Percentiles rank a stretch among this genome's conserved stretches.
Evolutionary conservation across 2,797 vertebrate species (phyloP).

Genomic region (Pangasius krempfi): DNA sequence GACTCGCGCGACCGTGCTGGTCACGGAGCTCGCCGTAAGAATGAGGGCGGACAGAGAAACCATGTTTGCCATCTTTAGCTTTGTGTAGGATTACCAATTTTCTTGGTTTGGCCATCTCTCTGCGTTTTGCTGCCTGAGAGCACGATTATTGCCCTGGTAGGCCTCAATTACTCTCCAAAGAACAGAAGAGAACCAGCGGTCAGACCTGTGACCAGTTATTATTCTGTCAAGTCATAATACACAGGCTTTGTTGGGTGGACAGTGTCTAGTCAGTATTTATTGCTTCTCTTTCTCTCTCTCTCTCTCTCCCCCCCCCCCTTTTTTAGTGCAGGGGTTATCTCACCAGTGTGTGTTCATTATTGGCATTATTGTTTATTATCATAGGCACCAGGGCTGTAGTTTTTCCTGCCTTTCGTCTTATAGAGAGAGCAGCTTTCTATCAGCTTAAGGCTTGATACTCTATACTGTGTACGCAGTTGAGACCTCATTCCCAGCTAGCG

Average conservation of each 20-base stretch:
- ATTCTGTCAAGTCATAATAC: constrained; percentile 48
- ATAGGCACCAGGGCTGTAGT: not conserved
- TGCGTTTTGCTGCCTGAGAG: constrained; percentile 42
- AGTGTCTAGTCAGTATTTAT: constrained; percentile 9
- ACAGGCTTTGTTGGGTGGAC: constrained; percentile 2
- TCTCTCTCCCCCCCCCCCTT: not conserved
- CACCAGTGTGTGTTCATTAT: not conserved
- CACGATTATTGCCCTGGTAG: constrained; percentile 70
- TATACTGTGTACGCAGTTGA: not conserved
- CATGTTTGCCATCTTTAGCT: constrained; percentile 59
- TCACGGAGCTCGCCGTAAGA: constrained; percentile 54
- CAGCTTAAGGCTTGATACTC: not conserved
- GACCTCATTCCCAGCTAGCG: not conserved
- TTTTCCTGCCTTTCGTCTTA: not conserved
- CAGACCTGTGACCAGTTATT: constrained; percentile 67
- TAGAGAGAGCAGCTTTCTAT: not conserved
- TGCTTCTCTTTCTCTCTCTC: not conserved
- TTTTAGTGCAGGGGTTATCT: not conserved
- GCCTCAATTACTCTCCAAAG: constrained; percentile 69
- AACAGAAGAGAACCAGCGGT: constrained; percentile 48
- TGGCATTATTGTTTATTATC: not conserved
- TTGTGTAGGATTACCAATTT: constrained; percentile 68
- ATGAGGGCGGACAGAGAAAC: constrained; percentile 60
- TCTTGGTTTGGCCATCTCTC: constrained; percentile 61
- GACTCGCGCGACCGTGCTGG: not conserved